Evolutionary conservation across 2,797 vertebrate genomes (phyloP).

Genomic region (Podarcis siculus): DNA sequence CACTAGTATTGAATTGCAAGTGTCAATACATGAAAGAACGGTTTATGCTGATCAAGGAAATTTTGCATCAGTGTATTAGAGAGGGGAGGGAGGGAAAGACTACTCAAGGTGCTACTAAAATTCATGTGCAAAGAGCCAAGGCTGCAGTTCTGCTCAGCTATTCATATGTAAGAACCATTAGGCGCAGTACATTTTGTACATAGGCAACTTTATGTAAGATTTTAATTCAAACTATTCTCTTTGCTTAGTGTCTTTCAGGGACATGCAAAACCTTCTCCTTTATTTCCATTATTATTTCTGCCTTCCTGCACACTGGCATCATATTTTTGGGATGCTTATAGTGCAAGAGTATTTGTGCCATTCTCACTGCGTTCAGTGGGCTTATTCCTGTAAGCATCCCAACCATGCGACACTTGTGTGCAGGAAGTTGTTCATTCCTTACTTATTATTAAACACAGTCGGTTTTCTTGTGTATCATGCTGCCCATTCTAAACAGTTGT

Average conservation of each 20-base stretch:
- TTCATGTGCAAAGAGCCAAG: conserved; percentile 7
- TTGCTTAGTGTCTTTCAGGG: background rate
- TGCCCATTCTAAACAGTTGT: background rate
- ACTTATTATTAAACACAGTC: background rate
- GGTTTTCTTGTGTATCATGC: background rate
- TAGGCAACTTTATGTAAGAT: background rate
- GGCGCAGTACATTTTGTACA: background rate
- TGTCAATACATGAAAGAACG: conserved; percentile 8
- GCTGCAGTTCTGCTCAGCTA: background rate
- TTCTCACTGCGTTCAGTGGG: background rate
- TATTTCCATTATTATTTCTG: background rate
- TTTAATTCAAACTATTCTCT: background rate
- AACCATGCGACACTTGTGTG: background rate
- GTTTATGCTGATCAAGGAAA: conserved; percentile 37
- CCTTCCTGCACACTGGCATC: background rate
- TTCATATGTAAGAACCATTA: background rate
- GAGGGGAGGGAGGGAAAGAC: background rate
- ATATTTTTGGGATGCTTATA: background rate
- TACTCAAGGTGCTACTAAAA: background rate
- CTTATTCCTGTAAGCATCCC: background rate
- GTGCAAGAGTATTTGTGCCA: background rate
- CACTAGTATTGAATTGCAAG: conserved; percentile 21
- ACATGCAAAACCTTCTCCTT: background rate
- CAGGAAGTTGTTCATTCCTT: background rate
- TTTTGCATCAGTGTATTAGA: conserved; percentile 17